These are phyloP conservation scores for Calameuta pallipes DNA, from an alignment of 2,888 invertebrate genomes.

Conservation along the genomic window DNA sequence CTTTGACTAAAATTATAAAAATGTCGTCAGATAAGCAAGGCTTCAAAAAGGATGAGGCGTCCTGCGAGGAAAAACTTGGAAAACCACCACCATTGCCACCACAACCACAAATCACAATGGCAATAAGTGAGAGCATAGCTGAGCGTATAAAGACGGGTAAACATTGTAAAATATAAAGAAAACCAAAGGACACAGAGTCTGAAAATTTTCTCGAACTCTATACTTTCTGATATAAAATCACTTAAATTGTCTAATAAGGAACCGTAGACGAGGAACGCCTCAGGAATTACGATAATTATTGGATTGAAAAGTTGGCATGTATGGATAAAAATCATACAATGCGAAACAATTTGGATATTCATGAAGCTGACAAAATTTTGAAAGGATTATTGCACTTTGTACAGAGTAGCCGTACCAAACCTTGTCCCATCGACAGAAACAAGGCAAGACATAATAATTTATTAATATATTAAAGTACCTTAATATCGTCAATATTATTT, in stretches of 20 bases:
- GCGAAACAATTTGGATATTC: conserved; percentile 36
- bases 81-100: conserved; percentile 25
- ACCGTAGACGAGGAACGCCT: conserved; percentile 35
- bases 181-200: neutral
- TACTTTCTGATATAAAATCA: neutral
- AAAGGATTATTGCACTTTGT: conserved; percentile 32
- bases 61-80: conserved; percentile 32
- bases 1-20: too few relatives aligned
- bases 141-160: conserved; percentile 34
- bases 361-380: conserved; percentile 37
- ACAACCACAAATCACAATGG: conserved; percentile 12
- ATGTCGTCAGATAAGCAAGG: too few relatives aligned
- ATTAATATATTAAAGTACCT: neutral
- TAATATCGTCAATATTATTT: neutral
- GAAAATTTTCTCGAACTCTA: neutral
- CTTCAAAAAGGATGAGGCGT: neutral
- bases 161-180: neutral
- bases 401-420: conserved; percentile 13
- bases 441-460: conserved; percentile 24
- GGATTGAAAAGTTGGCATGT: conserved; percentile 45
- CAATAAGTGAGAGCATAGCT: conserved; percentile 31
- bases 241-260: conserved; percentile 22
- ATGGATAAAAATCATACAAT: conserved; percentile 44
- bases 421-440: conserved; percentile 30
- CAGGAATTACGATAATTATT: conserved; percentile 45